Base-by-base conservation (phyloP, 2,888 invertebrate species). In the Leptinotarsa haldemani region DNA sequence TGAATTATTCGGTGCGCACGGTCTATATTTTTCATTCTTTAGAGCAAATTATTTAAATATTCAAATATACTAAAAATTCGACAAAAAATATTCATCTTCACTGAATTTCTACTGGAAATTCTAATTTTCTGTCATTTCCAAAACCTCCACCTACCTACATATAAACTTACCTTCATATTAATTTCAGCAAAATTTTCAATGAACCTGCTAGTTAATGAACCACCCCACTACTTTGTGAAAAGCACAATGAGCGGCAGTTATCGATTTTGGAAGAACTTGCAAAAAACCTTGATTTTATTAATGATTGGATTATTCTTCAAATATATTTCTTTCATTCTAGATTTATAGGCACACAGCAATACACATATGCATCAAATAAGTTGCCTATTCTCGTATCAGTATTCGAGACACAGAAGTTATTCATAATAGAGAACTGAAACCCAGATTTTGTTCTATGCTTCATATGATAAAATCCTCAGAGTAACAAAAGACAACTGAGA, bases 151-250 rank as follows among this genome's bases (percentile, higher is more conserved):
- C 9, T 40, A 9, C 25, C 25, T 25, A 25, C 40, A 40, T 9
- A 40, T 40, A 25, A 56, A 56, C 56, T 56, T 22, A 56, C 56
- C 56, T 22, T 56, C 22, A 15, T 56, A 20, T 56, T 16, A 22
- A 56, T 56, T 56, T 22, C 13, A 15, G 13, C 56, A 12, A 56
- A 13, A 56, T 40, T 56, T 56, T 22, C 20, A 56, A 56, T 56
- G 22, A 22, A 56, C 9, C 56, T 56, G 3, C 22, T 56, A 20
- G 56, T 56, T 22, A 56, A 56, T 56, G 56, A 56, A 56, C 56
- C 22, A 56, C 56, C 56, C 56, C 56, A 56, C 56, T 56, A 56
- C 56, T 56, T 56, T 22, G 22, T 56, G 56, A 56, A 56, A 56
- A 56, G 12, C 22, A 56, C 56, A 56, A 56, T 56, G 56, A 56